phyloP scores from a whole-genome alignment of 2,797 vertebrate genomes.

The Pangasius macronema region DNA sequence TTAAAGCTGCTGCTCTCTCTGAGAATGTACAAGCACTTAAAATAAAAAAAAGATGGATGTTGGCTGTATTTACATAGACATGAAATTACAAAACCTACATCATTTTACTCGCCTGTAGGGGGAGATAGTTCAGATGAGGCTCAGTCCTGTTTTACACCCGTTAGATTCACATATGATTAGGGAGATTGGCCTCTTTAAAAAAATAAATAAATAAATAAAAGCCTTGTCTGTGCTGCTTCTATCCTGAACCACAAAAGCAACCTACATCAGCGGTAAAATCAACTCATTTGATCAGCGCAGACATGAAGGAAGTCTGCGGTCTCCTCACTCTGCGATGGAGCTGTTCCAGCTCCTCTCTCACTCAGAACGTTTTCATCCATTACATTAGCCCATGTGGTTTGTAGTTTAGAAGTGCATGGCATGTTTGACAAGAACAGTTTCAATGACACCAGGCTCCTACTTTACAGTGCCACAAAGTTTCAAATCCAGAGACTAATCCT shows the following conservation, averaged over 20 bases:
- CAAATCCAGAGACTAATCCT: slow-evolving; percentile 63
- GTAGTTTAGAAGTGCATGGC: slow-evolving; percentile 43
- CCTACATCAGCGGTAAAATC: neutral
- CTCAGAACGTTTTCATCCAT: slow-evolving; percentile 30
- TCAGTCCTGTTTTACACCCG: slow-evolving; percentile 61
- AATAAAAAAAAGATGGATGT: neutral
- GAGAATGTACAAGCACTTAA: neutral
- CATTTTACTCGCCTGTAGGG: slow-evolving; percentile 62
- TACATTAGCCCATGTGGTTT: slow-evolving; percentile 31
- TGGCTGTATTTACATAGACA: neutral
- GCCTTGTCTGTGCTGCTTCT: neutral
- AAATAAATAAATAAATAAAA: neutral
- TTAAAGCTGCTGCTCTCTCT: neutral
- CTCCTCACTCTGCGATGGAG: slow-evolving; percentile 16
- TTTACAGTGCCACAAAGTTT: slow-evolving; percentile 63
- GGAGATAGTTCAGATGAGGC: slow-evolving; percentile 66
- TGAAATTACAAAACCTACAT: neutral
- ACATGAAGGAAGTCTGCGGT: slow-evolving; percentile 8
- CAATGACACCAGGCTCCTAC: slow-evolving; percentile 68
- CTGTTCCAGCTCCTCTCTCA: slow-evolving; percentile 10
- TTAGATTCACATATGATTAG: slow-evolving; percentile 23
- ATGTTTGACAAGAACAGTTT: slow-evolving; percentile 62
- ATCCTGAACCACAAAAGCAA: neutral
- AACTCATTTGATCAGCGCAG: slow-evolving; percentile 25
- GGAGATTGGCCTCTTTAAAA: neutral